Percentiles rank a stretch among this genome's conserved stretches.
These are phyloP conservation scores for Pseudococcus viburni DNA, from an alignment of 2,888 invertebrate genomes.

Conservation along the genomic window DNA sequence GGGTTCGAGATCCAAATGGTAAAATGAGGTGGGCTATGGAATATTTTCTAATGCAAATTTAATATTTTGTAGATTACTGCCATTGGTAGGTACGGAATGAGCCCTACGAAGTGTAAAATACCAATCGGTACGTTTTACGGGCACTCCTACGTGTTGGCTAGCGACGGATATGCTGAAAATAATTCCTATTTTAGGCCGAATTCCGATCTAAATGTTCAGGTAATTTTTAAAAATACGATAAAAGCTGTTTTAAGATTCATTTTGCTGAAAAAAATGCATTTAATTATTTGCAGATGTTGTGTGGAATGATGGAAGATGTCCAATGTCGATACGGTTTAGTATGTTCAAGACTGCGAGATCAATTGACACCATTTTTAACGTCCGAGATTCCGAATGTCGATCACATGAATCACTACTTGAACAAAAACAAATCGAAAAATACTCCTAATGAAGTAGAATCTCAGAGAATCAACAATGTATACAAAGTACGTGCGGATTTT, in stretches of 20 bases:
- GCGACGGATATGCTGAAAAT: constrained; percentile 74
- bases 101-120: constrained; percentile 89
- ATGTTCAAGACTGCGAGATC: constrained; percentile 85
- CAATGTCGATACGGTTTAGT: constrained; percentile 82
- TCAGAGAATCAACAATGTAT: constrained; percentile 55
- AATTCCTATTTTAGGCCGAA: constrained; percentile 68
- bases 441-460: constrained; percentile 57
- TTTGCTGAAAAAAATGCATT: not conserved
- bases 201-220: constrained; percentile 69
- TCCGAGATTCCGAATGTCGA: constrained; percentile 84
- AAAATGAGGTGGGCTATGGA: not conserved
- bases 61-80: constrained; percentile 81
- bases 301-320: constrained; percentile 83
- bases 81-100: constrained; percentile 92
- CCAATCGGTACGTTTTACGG: constrained; percentile 95
- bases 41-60: not conserved
- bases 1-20: not conserved
- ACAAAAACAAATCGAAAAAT: constrained; percentile 71
- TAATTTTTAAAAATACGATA: constrained; percentile 30
- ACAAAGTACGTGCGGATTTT: constrained; percentile 58
- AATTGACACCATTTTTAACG: constrained; percentile 83
- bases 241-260: not conserved
- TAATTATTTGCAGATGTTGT: constrained; percentile 73
- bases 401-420: constrained; percentile 87
- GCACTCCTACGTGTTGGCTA: constrained; percentile 84